Base-by-base conservation (phyloP, 2,888 invertebrate species). In the Kryphioiulus occultus region DNA sequence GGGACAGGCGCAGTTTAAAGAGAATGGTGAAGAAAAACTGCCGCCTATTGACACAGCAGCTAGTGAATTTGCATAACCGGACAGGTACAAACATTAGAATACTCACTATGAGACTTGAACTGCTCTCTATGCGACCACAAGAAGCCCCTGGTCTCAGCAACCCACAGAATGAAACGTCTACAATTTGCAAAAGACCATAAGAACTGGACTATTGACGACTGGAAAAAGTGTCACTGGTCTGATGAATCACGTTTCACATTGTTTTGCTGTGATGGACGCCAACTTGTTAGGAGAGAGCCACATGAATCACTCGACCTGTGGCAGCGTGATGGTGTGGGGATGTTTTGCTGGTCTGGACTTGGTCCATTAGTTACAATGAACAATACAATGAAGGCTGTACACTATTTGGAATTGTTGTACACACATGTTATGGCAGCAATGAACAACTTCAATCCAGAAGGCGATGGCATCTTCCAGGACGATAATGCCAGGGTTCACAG, bases 381-480 rank as follows among this genome's bases (percentile, higher is more conserved):
- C 53, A 59, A 59, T n/a, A n/a, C 53, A 59, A 59, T 59, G 53
- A 59, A n/a, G 2, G n/a, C 53, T 59, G n/a, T 59, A 59, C 53
- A 22, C 53, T 59, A 59, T 59, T 59, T 59, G 3, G 53, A 59
- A 59, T 59, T 59, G 53, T 59, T 59, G 53, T 19, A 59, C n/a
- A 59, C 53, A 59, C 53, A n/a, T 53, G n/a, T 53, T 53, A 53
- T 53, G 53, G 53, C n/a, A 53, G n/a, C 53, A 53, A 53, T 53
- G 19, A 53, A 53, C n/a, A 5, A 53, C 53, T 53, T 53, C n/a
- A 53, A 53, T 53, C 53, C 53, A 53, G 53, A 53, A 53, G 4
- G 47, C 47, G 12, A 47, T 47, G 47, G 47, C 47, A 47, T 47
- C 47, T 47, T 47, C 39, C 9, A 39, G 39, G 39, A 39, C 9